Evolutionary conservation across 2,888 invertebrate species (phyloP).

Genomic region (Heliconius sara): DNA sequence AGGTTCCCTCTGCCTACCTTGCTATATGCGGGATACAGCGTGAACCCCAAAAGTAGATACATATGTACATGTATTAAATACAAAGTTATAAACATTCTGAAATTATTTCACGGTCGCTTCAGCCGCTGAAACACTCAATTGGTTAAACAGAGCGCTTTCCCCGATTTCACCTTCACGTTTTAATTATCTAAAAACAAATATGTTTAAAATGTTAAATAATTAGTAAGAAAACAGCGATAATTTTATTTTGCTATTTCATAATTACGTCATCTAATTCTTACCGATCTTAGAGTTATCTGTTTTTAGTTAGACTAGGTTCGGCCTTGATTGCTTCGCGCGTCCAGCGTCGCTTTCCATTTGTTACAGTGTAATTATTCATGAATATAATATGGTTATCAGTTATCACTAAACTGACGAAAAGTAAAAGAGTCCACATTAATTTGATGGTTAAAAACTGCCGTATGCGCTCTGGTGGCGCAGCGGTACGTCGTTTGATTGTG

Average conservation of each 20-base stretch:
- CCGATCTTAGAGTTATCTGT: constrained; percentile 21
- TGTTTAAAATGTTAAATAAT: constrained; percentile 9
- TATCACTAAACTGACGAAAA: background rate
- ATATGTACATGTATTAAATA: background rate
- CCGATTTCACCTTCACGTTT: constrained; percentile 13
- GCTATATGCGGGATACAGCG: too few relatives aligned
- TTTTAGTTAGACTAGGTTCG: constrained; percentile 22
- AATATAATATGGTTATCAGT: background rate
- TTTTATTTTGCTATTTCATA: background rate
- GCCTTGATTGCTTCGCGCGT: constrained; percentile 30
- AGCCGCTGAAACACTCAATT: constrained; percentile 21
- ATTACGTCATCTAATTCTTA: constrained; percentile 26
- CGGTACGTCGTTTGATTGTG: too few relatives aligned
- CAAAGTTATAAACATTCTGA: background rate
- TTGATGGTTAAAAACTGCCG: background rate
- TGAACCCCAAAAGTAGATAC: background rate
- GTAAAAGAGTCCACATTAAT: background rate
- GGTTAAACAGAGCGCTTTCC: constrained; percentile 20
- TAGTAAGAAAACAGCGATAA: background rate
- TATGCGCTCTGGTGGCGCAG: background rate
- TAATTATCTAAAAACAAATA: constrained; percentile 5
- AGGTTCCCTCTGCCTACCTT: too few relatives aligned
- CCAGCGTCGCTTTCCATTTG: constrained; percentile 24
- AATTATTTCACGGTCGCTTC: constrained; percentile 7
- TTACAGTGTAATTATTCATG: background rate